phyloP scores from a whole-genome alignment of 2,113 vertebrate species.

The Tupaia tana region DNA sequence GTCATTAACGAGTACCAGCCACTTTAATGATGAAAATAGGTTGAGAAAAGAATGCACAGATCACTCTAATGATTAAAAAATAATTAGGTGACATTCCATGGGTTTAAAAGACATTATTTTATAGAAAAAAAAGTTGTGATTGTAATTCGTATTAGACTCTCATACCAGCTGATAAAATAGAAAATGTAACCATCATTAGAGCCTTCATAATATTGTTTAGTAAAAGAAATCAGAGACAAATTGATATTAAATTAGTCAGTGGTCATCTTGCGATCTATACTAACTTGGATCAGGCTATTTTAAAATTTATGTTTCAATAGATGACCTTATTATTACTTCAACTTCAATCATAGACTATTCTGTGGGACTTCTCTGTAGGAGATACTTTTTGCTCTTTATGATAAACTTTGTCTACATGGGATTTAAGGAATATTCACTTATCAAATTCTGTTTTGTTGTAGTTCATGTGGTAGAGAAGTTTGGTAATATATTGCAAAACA shows the following conservation, averaged over 20 bases:
- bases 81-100: conserved; percentile 53
- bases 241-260: conserved; percentile 56
- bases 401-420: background rate
- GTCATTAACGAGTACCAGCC: conserved; percentile 64
- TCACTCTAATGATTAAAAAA: conserved; percentile 73
- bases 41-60: conserved; percentile 56
- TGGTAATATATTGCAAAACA: background rate
- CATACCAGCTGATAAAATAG: conserved; percentile 62
- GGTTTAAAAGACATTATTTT: conserved; percentile 77
- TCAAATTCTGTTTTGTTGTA: conserved; percentile 8
- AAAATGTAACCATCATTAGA: conserved; percentile 59
- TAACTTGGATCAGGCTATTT: background rate
- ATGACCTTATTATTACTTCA: background rate
- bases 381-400: background rate
- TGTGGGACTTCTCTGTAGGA: background rate
- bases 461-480: background rate
- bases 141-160: conserved; percentile 64
- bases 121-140: conserved; percentile 37
- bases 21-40: conserved; percentile 66
- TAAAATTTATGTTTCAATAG: conserved; percentile 42
- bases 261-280: background rate
- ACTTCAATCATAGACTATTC: background rate
- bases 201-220: conserved; percentile 4
- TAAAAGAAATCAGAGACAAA: background rate
- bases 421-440: conserved; percentile 31